These are phyloP conservation scores for Poecile atricapillus DNA, from an alignment of 2,113 vertebrate species.

Conservation along the genomic window DNA sequence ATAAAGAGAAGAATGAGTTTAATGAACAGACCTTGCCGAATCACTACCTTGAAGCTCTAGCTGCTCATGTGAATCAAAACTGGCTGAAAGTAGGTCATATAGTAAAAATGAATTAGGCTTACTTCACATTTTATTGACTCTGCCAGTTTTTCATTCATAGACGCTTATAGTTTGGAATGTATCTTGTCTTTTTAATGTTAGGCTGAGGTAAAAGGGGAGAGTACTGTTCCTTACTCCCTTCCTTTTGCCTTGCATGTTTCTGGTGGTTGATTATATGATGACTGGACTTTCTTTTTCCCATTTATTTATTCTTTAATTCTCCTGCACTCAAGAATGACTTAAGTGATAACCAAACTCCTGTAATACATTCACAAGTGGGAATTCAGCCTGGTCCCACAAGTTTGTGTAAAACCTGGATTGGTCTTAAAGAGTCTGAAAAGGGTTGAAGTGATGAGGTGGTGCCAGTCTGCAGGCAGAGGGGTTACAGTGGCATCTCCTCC, in stretches of 20 bases:
- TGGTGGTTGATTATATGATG: not conserved
- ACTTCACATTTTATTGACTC: slow-evolving; percentile 69
- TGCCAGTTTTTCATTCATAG: slow-evolving; percentile 55
- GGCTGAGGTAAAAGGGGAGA: slow-evolving; percentile 18
- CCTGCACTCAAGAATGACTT: not conserved
- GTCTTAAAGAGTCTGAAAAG: not conserved
- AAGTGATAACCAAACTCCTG: not conserved
- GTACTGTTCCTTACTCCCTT: not conserved
- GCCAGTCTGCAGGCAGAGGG: not conserved
- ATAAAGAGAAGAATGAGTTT: slow-evolving; percentile 60
- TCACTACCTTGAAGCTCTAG: slow-evolving; percentile 65
- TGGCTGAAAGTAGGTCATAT: slow-evolving; percentile 73
- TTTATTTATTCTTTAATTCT: not conserved
- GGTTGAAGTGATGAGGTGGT: not conserved
- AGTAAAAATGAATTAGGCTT: slow-evolving; percentile 72
- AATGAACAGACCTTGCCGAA: slow-evolving; percentile 70
- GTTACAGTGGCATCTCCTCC: not conserved
- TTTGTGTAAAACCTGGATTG: not conserved
- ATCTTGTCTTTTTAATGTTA: slow-evolving; percentile 29
- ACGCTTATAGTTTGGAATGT: slow-evolving; percentile 18
- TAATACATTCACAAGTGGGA: not conserved
- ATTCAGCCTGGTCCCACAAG: not conserved
- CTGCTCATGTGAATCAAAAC: slow-evolving; percentile 69
- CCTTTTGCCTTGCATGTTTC: not conserved
- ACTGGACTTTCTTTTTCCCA: not conserved